Evolutionary conservation across 2,113 vertebrate genomes (phyloP).

Genomic region (Chaetorhynchus papuensis): DNA sequence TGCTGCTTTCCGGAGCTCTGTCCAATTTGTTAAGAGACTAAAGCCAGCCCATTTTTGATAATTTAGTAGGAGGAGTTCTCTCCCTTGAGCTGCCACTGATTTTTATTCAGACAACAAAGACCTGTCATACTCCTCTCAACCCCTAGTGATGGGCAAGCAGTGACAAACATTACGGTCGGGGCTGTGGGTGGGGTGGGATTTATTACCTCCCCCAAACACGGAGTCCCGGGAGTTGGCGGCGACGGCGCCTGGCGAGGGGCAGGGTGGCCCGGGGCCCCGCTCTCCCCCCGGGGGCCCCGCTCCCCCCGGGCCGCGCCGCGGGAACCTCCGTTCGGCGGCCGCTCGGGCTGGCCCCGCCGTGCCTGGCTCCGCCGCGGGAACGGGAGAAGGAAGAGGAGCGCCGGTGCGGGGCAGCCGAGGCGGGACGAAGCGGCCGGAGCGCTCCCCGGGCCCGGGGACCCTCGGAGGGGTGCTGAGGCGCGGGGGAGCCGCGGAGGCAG

Average conservation of each 20-base stretch:
- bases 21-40: constrained; percentile 96
- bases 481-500: not conserved
- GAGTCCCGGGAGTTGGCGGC: constrained; percentile 25
- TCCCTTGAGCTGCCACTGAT: constrained; percentile 83
- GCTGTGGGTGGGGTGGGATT: constrained; percentile 47
- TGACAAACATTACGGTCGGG: constrained; percentile 72
- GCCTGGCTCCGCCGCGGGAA: not conserved
- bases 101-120: constrained; percentile 98
- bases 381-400: not conserved
- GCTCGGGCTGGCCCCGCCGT: not conserved
- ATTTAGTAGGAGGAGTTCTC: constrained; percentile 98
- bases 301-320: not conserved
- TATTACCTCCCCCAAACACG: constrained; percentile 26
- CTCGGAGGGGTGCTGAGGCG: too few species aligned
- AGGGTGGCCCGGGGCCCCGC: not conserved
- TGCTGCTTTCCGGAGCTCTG: constrained; percentile 86
- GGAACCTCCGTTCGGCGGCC: not conserved
- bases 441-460: not conserved
- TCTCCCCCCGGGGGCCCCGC: not conserved
- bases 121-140: constrained; percentile 90
- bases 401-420: not conserved
- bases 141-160: constrained; percentile 78
- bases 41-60: constrained; percentile 98
- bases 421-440: not conserved
- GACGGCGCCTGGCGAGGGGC: not conserved